These are phyloP conservation scores for Thaumatotibia leucotreta DNA, from an alignment of 1,140 invertebrate genomes.

Conservation along the genomic window DNA sequence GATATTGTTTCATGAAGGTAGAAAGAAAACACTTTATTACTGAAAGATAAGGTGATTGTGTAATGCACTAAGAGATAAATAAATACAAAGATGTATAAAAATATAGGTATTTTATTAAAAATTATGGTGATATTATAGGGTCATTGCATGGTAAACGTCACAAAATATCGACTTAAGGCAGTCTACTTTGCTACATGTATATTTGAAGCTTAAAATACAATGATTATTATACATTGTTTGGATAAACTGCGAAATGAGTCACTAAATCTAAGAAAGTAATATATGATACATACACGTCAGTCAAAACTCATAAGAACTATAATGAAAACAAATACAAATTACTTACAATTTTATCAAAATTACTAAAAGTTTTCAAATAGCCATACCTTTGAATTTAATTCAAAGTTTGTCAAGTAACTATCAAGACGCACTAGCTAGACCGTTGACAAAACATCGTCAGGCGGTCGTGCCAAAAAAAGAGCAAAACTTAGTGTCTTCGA, in stretches of 20 bases:
- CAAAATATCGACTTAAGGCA: constrained; percentile 13
- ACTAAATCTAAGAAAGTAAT: background rate
- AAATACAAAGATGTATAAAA: constrained; percentile 20
- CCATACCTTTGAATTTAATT: too few species aligned
- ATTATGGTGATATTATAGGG: constrained; percentile 26
- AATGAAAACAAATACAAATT: too few species aligned
- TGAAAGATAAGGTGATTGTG: background rate
- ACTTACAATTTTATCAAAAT: too few species aligned
- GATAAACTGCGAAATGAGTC: background rate
- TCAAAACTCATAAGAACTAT: too few species aligned
- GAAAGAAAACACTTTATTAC: background rate
- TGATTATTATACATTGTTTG: background rate
- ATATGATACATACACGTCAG: background rate
- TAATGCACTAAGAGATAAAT: background rate
- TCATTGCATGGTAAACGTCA: constrained; percentile 21
- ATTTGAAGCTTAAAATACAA: constrained; percentile 4
- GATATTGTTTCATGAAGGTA: too few species aligned
- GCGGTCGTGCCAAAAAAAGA: too few species aligned
- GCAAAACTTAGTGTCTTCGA: too few species aligned
- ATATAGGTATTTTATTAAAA: constrained; percentile 34
- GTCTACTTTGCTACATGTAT: background rate
- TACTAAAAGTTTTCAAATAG: too few species aligned
- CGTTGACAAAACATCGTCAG: too few species aligned
- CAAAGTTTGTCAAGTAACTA: too few species aligned
- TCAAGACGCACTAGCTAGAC: too few species aligned